Evolutionary conservation across 2,888 invertebrate species (phyloP).

Genomic region (Alcis repandata): DNA sequence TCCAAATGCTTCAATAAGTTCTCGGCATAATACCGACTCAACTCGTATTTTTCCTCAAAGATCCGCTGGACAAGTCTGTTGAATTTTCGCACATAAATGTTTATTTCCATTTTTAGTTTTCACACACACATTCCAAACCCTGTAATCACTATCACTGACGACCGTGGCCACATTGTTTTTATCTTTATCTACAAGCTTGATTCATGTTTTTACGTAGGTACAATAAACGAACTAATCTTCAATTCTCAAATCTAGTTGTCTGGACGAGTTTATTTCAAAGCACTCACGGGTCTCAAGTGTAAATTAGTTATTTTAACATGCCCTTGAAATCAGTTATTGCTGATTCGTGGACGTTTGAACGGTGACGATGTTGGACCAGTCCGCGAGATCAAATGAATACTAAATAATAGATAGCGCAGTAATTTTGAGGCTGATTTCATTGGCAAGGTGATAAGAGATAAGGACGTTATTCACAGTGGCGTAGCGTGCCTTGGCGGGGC

Average conservation of each 20-base stretch:
- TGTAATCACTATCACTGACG: conserved; percentile 8
- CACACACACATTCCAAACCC: conserved; percentile 1
- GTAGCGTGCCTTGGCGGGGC: too few species aligned
- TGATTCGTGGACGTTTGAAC: conserved; percentile 3
- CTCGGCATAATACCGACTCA: conserved; percentile 52
- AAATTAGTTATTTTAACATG: neutral
- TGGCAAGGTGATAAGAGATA: conserved; percentile 28
- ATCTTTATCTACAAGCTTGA: conserved; percentile 12
- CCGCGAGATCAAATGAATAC: conserved; percentile 2
- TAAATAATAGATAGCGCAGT: conserved; percentile 2
- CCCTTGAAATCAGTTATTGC: conserved; percentile 7
- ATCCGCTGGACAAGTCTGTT: conserved; percentile 54
- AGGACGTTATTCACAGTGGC: neutral
- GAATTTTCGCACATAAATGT: conserved; percentile 54
- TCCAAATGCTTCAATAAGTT: conserved; percentile 54
- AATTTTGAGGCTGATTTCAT: conserved; percentile 32
- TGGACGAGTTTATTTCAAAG: neutral
- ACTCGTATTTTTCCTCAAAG: conserved; percentile 53
- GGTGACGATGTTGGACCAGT: neutral
- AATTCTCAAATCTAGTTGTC: neutral
- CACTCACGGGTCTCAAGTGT: neutral
- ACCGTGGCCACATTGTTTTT: conserved; percentile 6
- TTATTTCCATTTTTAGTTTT: conserved; percentile 51
- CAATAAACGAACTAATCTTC: neutral
- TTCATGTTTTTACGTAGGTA: neutral